A percentile compares a stretch with the other conserved stretches of the same genome.
These are phyloP conservation scores for Falco novaeseelandiae DNA, from an alignment of 2,797 vertebrate species.

Conservation along the genomic window DNA sequence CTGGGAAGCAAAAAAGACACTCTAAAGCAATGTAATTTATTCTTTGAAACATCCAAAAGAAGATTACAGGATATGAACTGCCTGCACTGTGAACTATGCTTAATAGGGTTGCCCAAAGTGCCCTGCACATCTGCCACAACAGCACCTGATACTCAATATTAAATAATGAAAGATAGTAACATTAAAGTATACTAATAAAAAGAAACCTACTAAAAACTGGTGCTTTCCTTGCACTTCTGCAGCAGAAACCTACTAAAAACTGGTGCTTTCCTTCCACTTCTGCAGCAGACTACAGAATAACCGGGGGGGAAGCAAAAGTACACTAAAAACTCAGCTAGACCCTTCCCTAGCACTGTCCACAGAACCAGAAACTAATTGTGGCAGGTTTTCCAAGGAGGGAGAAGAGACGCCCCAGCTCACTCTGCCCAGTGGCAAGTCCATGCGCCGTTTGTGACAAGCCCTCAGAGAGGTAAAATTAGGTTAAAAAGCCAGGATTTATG, in stretches of 20 bases:
- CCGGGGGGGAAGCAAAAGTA: neutral
- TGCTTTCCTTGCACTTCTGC: neutral
- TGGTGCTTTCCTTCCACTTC: neutral
- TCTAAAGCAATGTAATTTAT: neutral
- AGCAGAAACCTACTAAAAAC: no score
- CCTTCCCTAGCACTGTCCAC: neutral
- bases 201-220: neutral
- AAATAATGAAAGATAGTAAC: neutral
- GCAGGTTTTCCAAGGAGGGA: neutral
- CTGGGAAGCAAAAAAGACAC: neutral
- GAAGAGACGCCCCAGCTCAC: neutral
- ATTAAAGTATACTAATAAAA: neutral
- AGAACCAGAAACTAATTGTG: neutral
- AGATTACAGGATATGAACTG: neutral
- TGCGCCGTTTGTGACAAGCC: neutral
- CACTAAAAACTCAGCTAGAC: neutral
- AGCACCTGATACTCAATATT: neutral
- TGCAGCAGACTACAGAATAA: neutral
- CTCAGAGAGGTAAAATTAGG: neutral
- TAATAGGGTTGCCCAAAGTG: neutral
- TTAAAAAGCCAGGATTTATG: neutral
- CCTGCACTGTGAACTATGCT: neutral
- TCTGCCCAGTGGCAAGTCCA: neutral
- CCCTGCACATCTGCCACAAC: neutral
- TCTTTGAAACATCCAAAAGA: neutral